These are phyloP conservation scores for Cinclus cinclus DNA, from an alignment of 2,113 vertebrate species.

Conservation along the genomic window DNA sequence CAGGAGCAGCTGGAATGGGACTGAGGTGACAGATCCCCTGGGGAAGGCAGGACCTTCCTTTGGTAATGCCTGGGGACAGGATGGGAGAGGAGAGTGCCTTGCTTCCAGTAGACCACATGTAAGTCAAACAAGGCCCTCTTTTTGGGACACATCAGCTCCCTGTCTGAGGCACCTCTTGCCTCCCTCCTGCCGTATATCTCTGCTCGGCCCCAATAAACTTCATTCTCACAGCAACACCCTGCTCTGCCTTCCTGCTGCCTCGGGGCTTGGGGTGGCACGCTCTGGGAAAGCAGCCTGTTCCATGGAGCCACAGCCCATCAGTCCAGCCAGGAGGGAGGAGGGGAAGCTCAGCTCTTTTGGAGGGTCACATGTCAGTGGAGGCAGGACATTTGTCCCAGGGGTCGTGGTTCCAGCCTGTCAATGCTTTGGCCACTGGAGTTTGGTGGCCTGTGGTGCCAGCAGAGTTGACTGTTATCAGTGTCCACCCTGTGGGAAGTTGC, in stretches of 20 bases:
- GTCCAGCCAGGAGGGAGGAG: background rate
- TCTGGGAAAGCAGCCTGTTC: background rate
- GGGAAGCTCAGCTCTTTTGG: background rate
- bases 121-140: background rate
- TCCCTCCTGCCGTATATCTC: background rate
- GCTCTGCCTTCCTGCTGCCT: background rate
- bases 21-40: background rate
- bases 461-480: background rate
- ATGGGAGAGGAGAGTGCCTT: background rate
- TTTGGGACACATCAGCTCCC: background rate
- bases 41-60: background rate
- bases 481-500: accelerated
- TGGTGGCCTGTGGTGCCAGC: background rate
- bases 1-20: background rate
- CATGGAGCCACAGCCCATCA: accelerated
- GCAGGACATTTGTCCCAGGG: background rate
- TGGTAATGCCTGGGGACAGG: background rate
- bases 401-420: accelerated
- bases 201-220: background rate
- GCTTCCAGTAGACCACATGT: accelerated
- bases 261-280: background rate
- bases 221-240: background rate
- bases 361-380: accelerated
- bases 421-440: background rate
- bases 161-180: background rate